These are phyloP conservation scores for Ceratoteleas bidentatus DNA, from an alignment of 1,140 invertebrate genomes.

Conservation along the genomic window DNA sequence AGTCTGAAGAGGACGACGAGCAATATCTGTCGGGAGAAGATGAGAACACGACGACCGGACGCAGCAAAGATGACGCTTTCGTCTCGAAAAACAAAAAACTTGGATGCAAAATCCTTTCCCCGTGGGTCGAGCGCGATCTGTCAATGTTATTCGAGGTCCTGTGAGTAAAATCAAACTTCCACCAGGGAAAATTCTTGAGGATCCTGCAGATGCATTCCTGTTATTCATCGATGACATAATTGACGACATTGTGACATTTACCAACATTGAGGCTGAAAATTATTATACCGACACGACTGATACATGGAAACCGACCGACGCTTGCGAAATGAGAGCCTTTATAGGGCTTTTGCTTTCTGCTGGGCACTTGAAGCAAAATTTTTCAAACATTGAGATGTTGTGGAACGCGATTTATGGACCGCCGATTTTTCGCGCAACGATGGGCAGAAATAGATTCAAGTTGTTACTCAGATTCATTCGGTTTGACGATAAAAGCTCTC, in stretches of 20 bases:
- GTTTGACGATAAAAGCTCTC: slow-evolving; percentile 68
- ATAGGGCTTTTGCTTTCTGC: slow-evolving; percentile 28
- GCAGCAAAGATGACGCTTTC: neutral
- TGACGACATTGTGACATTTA: slow-evolving; percentile 34
- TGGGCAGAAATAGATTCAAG: slow-evolving; percentile 60
- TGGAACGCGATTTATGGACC: slow-evolving; percentile 22
- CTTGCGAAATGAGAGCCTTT: slow-evolving; percentile 13
- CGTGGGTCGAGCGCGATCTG: slow-evolving; percentile 22
- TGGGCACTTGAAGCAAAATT: slow-evolving; percentile 28
- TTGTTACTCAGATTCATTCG: slow-evolving; percentile 65
- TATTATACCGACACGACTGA: slow-evolving; percentile 5
- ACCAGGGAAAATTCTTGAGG: slow-evolving; percentile 26
- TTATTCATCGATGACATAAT: slow-evolving; percentile 26
- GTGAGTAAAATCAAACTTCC: slow-evolving; percentile 29
- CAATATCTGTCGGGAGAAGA: slow-evolving; percentile 13
- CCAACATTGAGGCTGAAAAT: slow-evolving; percentile 17
- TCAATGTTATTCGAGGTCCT: slow-evolving; percentile 23
- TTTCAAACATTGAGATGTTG: slow-evolving; percentile 16
- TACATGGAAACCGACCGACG: slow-evolving; percentile 16
- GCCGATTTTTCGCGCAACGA: slow-evolving; percentile 62
- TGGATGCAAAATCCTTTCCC: slow-evolving; percentile 15
- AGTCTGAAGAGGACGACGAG: slow-evolving; percentile 19
- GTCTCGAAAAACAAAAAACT: slow-evolving; percentile 14
- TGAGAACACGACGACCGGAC: neutral
- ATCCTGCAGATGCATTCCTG: slow-evolving; percentile 27